A percentile compares a stretch with the other conserved stretches of the same genome.
These are phyloP conservation scores for Columba livia DNA, from an alignment of 2,113 vertebrate genomes.

Conservation along the genomic window DNA sequence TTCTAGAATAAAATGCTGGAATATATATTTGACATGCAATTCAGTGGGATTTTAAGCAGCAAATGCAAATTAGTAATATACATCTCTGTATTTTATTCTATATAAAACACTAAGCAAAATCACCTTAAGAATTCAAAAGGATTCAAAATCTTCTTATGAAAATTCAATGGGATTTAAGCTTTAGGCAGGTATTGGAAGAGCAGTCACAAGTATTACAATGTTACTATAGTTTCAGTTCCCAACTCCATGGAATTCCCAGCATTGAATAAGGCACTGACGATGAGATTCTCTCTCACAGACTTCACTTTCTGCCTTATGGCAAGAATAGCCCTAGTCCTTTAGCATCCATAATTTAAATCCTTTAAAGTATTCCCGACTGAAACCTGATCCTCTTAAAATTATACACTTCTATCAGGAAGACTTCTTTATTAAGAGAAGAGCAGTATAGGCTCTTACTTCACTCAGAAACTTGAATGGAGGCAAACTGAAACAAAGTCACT, in stretches of 20 bases:
- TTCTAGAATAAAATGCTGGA: neutral
- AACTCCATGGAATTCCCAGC: neutral
- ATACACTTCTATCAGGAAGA: neutral
- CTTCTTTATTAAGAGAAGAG: neutral
- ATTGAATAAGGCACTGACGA: neutral
- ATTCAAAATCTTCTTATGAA: neutral
- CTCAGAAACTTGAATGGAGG: neutral
- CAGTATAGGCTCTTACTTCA: neutral
- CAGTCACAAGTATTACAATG: neutral
- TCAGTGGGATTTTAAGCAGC: neutral
- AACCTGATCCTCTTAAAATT: neutral
- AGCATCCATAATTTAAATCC: neutral
- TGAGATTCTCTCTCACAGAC: neutral
- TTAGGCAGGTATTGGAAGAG: neutral
- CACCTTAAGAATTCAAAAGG: neutral
- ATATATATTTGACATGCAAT: neutral
- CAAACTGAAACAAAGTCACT: neutral
- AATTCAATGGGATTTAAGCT: neutral
- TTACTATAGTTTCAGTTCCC: neutral
- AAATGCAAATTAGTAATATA: neutral
- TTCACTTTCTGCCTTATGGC: neutral
- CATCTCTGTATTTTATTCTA: neutral
- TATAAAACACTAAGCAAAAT: neutral
- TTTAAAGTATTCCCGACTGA: neutral
- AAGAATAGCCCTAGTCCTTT: neutral